Evolutionary conservation across 2,113 vertebrate genomes (phyloP).

Genomic region (Ptilorrhoa leucosticta): DNA sequence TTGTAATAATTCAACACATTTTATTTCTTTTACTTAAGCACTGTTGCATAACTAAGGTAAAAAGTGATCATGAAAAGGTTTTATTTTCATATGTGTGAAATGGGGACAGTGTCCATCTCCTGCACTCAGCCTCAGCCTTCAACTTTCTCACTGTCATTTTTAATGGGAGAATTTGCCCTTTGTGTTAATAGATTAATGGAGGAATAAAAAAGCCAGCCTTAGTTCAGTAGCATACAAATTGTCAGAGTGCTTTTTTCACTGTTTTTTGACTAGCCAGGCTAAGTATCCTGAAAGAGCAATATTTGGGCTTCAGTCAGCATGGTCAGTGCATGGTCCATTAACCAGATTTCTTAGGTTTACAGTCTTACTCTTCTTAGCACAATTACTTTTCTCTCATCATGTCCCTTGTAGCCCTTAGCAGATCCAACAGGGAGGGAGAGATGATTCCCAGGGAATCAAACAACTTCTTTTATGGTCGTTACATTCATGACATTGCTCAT

Average conservation of each 20-base stretch:
- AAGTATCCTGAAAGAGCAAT: background rate
- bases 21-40: background rate
- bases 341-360: background rate
- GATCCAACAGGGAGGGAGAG: background rate
- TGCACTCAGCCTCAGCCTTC: background rate
- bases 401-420: background rate
- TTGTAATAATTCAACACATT: background rate
- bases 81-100: background rate
- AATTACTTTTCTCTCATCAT: background rate
- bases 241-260: background rate
- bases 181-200: background rate
- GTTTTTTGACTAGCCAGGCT: background rate
- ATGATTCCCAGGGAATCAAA: background rate
- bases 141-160: background rate
- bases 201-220: background rate
- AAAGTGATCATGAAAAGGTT: background rate
- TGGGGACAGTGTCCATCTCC: background rate
- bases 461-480: background rate
- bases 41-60: background rate
- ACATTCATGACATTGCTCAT: background rate
- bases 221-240: background rate
- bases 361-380: background rate
- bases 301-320: background rate
- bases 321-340: background rate
- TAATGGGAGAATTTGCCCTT: background rate